Percentiles rank a stretch among this genome's conserved stretches.
Evolutionary conservation across 1,140 invertebrate species (phyloP).

Genomic region (Aphaenogaster floridana): DNA sequence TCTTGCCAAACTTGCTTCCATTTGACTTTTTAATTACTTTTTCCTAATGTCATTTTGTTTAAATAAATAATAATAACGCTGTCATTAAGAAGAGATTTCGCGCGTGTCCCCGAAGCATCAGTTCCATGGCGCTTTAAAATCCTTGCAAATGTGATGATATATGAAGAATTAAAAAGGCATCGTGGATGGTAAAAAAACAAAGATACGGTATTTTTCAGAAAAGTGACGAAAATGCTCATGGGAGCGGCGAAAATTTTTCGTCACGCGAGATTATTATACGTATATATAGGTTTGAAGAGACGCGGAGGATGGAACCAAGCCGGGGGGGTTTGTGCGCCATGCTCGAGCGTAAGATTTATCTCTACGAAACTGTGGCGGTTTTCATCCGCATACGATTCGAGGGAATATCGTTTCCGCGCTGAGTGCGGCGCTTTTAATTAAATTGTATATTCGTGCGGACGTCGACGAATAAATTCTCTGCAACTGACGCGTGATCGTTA

Average conservation of each 20-base stretch:
- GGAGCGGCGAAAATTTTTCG: constrained; percentile 56
- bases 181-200: background rate
- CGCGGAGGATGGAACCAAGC: background rate
- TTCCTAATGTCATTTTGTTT: background rate
- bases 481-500: constrained; percentile 72
- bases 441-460: constrained; percentile 67
- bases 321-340: background rate
- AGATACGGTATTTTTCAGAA: background rate
- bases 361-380: constrained; percentile 47
- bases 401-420: constrained; percentile 69
- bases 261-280: constrained; percentile 57
- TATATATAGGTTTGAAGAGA: constrained; percentile 26
- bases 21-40: background rate
- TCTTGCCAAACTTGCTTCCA: background rate
- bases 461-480: constrained; percentile 72
- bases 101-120: background rate
- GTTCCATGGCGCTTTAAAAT: background rate
- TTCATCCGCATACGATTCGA: constrained; percentile 42
- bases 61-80: background rate
- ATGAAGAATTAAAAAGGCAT: background rate
- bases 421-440: constrained; percentile 72
- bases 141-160: constrained; percentile 16
- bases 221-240: constrained; percentile 40
- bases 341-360: constrained; percentile 67
- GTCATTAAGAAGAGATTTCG: background rate